These are phyloP conservation scores for Lordiphosa collinella DNA, from an alignment of 1,140 invertebrate genomes.

Conservation along the genomic window DNA sequence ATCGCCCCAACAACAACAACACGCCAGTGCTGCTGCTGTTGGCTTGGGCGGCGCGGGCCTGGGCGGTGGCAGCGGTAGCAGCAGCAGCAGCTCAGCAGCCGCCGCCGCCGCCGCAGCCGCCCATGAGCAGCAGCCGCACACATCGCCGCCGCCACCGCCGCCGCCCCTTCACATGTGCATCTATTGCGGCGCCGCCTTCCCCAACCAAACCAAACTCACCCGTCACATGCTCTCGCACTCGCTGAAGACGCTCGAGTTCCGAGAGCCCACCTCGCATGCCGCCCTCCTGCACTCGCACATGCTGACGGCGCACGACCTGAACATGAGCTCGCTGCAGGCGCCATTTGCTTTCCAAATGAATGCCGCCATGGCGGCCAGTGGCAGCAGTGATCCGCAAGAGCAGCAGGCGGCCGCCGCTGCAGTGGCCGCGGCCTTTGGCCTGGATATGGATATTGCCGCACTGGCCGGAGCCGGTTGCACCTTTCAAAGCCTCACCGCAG, in stretches of 20 bases:
- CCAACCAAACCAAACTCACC: constrained; percentile 93
- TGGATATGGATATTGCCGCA: constrained; percentile 76
- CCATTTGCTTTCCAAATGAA: constrained; percentile 80
- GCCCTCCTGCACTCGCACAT: constrained; percentile 81
- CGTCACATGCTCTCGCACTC: constrained; percentile 92
- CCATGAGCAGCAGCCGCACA: constrained; percentile 34
- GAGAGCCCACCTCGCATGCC: constrained; percentile 82
- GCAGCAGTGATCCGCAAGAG: constrained; percentile 81
- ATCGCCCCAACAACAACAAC: constrained; percentile 81
- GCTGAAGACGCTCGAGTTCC: constrained; percentile 91
- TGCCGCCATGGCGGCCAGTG: constrained; percentile 74
- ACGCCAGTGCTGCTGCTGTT: constrained; percentile 47
- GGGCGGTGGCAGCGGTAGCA: constrained; percentile 75
- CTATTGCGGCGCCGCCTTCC: constrained; percentile 92
- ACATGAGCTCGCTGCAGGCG: constrained; percentile 78
- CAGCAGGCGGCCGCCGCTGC: constrained; percentile 79
- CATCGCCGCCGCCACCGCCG: constrained; percentile 41
- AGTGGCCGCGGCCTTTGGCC: constrained; percentile 53
- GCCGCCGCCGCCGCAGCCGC: constrained; percentile 53
- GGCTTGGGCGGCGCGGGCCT: constrained; percentile 79
- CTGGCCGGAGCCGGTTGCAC: constrained; percentile 79
- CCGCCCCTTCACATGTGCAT: constrained; percentile 84
- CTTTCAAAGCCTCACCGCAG: constrained; percentile 53
- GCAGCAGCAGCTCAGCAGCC: constrained; percentile 36
- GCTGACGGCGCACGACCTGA: constrained; percentile 78